These are phyloP conservation scores for Spea bombifrons DNA, from an alignment of 2,113 vertebrate species.

Conservation along the genomic window DNA sequence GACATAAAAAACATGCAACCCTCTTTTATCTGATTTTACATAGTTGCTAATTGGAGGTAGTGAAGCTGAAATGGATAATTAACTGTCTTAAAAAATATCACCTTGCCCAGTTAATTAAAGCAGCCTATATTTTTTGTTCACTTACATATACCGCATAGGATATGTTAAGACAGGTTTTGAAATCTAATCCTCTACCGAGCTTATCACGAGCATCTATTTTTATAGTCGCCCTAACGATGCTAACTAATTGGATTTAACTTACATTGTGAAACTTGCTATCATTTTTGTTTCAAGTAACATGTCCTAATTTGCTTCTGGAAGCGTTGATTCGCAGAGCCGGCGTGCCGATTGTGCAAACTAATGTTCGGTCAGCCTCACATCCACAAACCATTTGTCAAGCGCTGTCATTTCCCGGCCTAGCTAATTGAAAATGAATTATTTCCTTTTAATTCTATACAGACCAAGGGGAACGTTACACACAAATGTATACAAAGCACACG, in stretches of 20 bases:
- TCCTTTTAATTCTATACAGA: too few species aligned
- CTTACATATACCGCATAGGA: slow-evolving; percentile 52
- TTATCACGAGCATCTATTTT: slow-evolving; percentile 54
- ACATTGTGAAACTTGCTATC: slow-evolving; percentile 50
- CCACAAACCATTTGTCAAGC: not conserved
- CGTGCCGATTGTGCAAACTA: not conserved
- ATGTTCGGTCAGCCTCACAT: not conserved
- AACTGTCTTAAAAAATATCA: slow-evolving; percentile 71
- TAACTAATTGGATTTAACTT: slow-evolving; percentile 61
- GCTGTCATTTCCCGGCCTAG: not conserved
- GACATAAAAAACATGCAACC: too few species aligned
- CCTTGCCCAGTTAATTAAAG: slow-evolving; percentile 67
- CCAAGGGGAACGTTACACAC: too few species aligned
- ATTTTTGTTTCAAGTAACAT: slow-evolving; percentile 53
- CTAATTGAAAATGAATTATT: too few species aligned
- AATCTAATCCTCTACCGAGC: slow-evolving; percentile 52
- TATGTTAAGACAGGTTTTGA: slow-evolving; percentile 57
- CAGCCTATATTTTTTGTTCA: slow-evolving; percentile 66
- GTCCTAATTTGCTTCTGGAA: slow-evolving; percentile 51
- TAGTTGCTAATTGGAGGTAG: slow-evolving; percentile 72
- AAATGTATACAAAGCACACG: too few species aligned
- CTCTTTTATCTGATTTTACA: not conserved
- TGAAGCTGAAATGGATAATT: slow-evolving; percentile 79
- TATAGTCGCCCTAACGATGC: slow-evolving; percentile 52
- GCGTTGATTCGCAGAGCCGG: slow-evolving; percentile 40